Conservation (phyloP, 2,113 vertebrate genomes). For the Pteropus alecto region DNA sequence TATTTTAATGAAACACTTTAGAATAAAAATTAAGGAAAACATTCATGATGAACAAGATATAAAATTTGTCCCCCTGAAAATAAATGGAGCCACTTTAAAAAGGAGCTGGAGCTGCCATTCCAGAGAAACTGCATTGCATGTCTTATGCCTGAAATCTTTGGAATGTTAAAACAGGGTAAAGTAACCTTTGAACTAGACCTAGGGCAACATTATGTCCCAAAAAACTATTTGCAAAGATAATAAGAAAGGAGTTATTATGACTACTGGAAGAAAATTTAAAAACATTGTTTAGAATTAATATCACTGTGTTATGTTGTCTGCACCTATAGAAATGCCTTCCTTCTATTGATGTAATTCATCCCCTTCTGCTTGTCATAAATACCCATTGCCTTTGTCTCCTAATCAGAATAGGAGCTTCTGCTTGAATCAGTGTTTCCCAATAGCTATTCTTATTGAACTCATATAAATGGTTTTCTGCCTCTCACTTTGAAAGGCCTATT, state of each 20-base stretch:
- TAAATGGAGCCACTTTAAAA: neutral
- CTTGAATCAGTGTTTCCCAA: neutral
- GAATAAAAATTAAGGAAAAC: conserved; percentile 16
- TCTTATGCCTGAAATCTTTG: neutral
- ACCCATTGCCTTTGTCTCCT: neutral
- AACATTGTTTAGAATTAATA: neutral
- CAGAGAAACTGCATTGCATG: neutral
- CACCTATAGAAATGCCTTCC: too few relatives aligned
- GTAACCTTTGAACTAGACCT: neutral
- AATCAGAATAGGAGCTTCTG: neutral
- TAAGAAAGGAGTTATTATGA: neutral
- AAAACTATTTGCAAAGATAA: neutral
- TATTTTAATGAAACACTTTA: conserved; percentile 29
- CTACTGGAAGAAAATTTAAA: neutral
- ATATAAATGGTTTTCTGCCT: neutral
- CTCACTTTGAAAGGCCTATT: neutral
- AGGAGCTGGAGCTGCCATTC: neutral
- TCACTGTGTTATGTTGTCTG: too few relatives aligned
- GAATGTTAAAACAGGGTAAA: neutral
- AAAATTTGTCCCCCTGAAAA: neutral
- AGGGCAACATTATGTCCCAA: neutral
- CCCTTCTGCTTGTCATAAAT: neutral
- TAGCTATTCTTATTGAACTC: neutral
- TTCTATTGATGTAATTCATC: neutral
- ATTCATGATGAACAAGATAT: neutral